A percentile compares a stretch with the other conserved stretches of the same genome.
phyloP scores from a whole-genome alignment of 64 coral and sea anemone genomes.

The Dendronephthya gigantea region DNA sequence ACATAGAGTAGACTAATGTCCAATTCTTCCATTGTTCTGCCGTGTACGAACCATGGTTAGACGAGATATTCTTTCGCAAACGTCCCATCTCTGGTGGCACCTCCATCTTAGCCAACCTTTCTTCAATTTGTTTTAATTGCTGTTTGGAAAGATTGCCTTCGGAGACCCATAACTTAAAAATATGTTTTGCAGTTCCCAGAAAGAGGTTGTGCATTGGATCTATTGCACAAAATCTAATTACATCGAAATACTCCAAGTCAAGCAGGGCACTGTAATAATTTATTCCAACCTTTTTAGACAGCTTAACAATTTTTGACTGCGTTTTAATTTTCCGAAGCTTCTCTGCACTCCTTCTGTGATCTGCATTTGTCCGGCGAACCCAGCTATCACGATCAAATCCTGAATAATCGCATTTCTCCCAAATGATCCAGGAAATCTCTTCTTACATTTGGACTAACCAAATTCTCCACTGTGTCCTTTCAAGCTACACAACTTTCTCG shows the following conservation, averaged over 20 bases:
- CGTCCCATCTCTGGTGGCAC: not conserved
- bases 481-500: not conserved
- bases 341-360: not conserved
- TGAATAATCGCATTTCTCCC: slow-evolving; percentile 5
- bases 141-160: not conserved
- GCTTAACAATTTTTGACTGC: not conserved
- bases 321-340: not conserved
- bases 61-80: not conserved
- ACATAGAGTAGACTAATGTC: not conserved
- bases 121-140: slow-evolving; percentile 15
- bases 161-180: slow-evolving; percentile 1
- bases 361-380: not conserved
- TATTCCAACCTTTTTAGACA: not conserved
- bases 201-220: slow-evolving; percentile 10
- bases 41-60: not conserved
- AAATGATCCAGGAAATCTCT: not conserved
- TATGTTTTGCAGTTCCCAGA: not conserved
- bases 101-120: not conserved
- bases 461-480: slow-evolving; percentile 9
- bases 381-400: not conserved
- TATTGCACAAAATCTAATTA: slow-evolving; percentile 11
- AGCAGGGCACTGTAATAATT: not conserved
- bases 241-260: slow-evolving; percentile 14
- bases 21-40: slow-evolving; percentile 16
- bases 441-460: not conserved